Evolutionary conservation across 1,140 invertebrate genomes (phyloP), one percentile per base, ranked within the genome.

Genomic region (Trialeurodes vaporariorum): DNA sequence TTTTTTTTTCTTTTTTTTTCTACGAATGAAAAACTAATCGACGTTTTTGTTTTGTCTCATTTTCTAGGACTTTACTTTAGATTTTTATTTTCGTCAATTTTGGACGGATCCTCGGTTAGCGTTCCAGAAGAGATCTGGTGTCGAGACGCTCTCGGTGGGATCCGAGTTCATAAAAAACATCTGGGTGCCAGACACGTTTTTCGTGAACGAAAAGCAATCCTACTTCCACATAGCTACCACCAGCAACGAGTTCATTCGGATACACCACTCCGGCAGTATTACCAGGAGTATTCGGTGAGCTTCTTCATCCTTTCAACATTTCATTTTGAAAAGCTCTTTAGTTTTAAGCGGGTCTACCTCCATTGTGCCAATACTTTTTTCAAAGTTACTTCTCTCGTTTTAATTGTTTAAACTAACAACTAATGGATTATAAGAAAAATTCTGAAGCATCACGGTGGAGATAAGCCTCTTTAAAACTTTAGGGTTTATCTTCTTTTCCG

Each of bases 81-180:
- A 98, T 84, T 95, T 98, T 85, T 98, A 98, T 87, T 96, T 97
- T 83, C 91, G 95, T 79, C 95, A 98, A 85, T 94, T 93, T 81
- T 98, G 96, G 95, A 94, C 90, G 76, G 96, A 98, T 81, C 92
- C 92, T 71, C 84, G 95, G 75, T 83, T 98, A 77, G 90, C 89
- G 70, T 97, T 95, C 82, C 88, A 87, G 79, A 89, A 92, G 79
- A 82, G 89, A 76, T 86, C 86, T 59, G 91, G 91, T 68, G 90
- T 94, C 69, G 91, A 94, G 78, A 93, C 90, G 71, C 83, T 95
- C 70, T 92, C 90, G 72, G 93, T 92, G 72, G 94, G 89, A 72
- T 95, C 89, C 73, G 95, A 93, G 83, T 97, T 94, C 81, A 92
- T 98, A 78, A 93, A 95, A 80, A 94, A 94, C 80, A 94, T 98